phyloP scores from a whole-genome alignment of 1,140 invertebrate species.

The Hyphantria cunea region DNA sequence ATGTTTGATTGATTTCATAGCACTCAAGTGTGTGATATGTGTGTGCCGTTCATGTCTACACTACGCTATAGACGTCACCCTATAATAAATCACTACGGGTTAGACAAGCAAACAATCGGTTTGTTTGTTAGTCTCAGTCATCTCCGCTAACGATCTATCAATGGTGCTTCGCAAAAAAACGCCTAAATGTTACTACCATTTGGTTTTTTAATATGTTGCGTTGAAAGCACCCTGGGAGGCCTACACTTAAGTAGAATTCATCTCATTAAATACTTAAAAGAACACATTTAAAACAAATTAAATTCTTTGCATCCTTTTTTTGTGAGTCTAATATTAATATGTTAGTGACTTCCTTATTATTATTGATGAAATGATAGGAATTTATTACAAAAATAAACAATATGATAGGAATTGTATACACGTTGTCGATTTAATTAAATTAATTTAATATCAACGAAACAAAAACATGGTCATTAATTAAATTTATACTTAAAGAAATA shows the following conservation, averaged over 20 bases:
- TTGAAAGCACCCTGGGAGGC: slow-evolving; percentile 43
- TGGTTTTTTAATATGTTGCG: slow-evolving; percentile 40
- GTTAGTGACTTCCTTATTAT: too few species aligned
- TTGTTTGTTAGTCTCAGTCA: slow-evolving; percentile 60
- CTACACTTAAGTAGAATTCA: slow-evolving; percentile 20
- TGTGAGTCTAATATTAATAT: neutral
- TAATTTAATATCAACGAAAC: too few species aligned
- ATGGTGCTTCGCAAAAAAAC: slow-evolving; percentile 55
- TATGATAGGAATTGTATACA: too few species aligned
- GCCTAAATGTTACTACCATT: slow-evolving; percentile 33
- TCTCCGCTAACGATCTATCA: slow-evolving; percentile 47
- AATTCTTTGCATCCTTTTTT: neutral
- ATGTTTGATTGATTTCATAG: slow-evolving; percentile 33
- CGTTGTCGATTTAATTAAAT: too few species aligned
- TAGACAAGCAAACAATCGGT: slow-evolving; percentile 54
- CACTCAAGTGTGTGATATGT: slow-evolving; percentile 15
- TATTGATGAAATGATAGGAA: too few species aligned
- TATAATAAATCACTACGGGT: slow-evolving; percentile 54
- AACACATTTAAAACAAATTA: slow-evolving; percentile 26
- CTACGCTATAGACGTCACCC: slow-evolving; percentile 20
- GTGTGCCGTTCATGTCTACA: neutral
- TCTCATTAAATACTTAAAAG: slow-evolving; percentile 47
- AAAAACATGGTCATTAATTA: too few species aligned
- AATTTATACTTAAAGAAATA: too few species aligned
- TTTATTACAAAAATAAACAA: too few species aligned